A percentile compares a stretch with the other conserved stretches of the same genome.
Evolutionary conservation across 2,113 vertebrate genomes (phyloP).

Genomic region (Colinus virginianus): DNA sequence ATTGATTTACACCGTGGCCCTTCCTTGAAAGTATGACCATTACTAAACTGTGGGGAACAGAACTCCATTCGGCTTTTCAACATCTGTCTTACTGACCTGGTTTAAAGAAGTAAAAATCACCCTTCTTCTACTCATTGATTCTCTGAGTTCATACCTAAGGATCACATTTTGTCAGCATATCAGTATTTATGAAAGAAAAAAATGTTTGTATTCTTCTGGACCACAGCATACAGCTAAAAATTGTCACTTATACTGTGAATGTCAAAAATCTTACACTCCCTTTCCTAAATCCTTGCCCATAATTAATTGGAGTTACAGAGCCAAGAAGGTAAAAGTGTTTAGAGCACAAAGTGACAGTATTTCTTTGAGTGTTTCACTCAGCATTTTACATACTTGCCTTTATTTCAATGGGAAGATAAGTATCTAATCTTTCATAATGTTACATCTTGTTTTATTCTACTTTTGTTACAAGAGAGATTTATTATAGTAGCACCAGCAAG

Average conservation of each 20-base stretch:
- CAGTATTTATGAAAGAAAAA: conserved; percentile 6
- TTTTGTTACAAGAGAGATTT: neutral
- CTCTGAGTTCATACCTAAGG: neutral
- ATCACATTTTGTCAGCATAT: conserved; percentile 17
- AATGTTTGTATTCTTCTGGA: neutral
- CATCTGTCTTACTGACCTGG: conserved; percentile 24
- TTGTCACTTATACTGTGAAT: neutral
- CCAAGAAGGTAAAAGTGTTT: neutral
- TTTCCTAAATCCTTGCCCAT: neutral
- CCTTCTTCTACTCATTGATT: neutral
- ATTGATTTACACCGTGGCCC: neutral
- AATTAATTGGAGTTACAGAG: neutral
- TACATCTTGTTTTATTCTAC: neutral
- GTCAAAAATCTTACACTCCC: neutral
- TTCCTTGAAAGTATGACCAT: conserved; percentile 21
- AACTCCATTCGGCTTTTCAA: neutral
- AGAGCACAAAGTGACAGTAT: neutral
- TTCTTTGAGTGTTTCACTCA: neutral
- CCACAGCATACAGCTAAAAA: neutral
- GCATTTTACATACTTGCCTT: neutral
- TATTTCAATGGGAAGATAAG: neutral
- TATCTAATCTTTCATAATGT: neutral
- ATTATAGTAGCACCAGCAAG: conserved; percentile 64
- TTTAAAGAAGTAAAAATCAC: conserved; percentile 49
- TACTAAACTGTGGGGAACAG: neutral